These are phyloP conservation scores for Myotis davidii DNA, from an alignment of 2,113 vertebrate genomes.

Conservation along the genomic window DNA sequence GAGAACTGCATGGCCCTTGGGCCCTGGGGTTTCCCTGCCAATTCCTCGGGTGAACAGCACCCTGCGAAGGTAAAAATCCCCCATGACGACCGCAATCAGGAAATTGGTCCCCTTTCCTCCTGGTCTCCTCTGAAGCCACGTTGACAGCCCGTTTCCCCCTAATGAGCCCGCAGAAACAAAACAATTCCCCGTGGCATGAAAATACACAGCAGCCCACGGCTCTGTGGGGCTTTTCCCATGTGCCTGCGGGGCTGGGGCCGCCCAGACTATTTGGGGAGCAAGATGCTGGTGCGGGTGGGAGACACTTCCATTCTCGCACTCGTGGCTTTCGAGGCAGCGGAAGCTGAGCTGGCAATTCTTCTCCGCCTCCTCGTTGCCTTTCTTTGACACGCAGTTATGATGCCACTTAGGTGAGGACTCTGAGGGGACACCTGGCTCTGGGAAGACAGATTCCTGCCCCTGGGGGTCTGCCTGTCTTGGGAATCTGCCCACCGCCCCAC, in stretches of 20 bases:
- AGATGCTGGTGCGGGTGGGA: neutral
- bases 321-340: neutral
- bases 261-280: constrained; percentile 16
- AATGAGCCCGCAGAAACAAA: neutral
- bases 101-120: fast-evolving
- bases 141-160: neutral
- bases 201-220: neutral
- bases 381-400: neutral
- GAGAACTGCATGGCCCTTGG: neutral
- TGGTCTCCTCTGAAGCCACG: neutral
- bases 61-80: neutral
- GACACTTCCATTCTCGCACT: neutral
- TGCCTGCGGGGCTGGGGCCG: fast-evolving
- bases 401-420: neutral
- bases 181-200: fast-evolving
- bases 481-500: neutral
- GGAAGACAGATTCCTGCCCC: neutral
- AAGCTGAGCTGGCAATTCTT: neutral
- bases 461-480: neutral
- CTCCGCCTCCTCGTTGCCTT: neutral
- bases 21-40: neutral
- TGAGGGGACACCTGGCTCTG: neutral
- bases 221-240: fast-evolving
- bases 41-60: neutral
- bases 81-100: neutral